Conservation (phyloP, 2,888 invertebrate species). For the Drymonia ruficornis region DNA sequence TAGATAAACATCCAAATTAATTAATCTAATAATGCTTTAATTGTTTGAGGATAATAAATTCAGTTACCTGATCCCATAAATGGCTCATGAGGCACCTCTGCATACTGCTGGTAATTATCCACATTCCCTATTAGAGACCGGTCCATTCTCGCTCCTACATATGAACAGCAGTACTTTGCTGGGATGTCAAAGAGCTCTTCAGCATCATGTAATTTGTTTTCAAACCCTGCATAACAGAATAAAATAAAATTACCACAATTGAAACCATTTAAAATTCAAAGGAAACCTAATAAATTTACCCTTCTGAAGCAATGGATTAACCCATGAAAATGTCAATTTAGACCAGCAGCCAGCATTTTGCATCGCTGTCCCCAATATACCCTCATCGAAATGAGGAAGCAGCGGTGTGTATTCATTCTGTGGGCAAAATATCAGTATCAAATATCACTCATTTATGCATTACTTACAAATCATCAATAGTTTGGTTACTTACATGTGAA, state of each 20-base stretch:
- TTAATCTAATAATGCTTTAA: no score
- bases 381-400: constrained; percentile 88
- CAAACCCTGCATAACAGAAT: constrained; percentile 76
- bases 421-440: constrained; percentile 19
- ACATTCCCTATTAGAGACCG: constrained; percentile 82
- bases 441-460: constrained; percentile 1
- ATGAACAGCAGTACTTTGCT: constrained; percentile 84
- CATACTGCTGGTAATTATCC: constrained; percentile 74
- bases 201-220: constrained; percentile 88
- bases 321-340: constrained; percentile 94
- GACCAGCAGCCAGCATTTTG: constrained; percentile 89
- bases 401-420: constrained; percentile 87
- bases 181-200: constrained; percentile 95
- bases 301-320: constrained; percentile 92
- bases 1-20: no score
- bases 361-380: constrained; percentile 92
- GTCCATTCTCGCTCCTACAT: constrained; percentile 86
- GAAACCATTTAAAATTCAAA: constrained; percentile 7
- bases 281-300: constrained; percentile 62
- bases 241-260: background rate
- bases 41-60: background rate
- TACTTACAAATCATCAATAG: background rate
- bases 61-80: constrained; percentile 70
- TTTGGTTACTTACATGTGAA: constrained; percentile 73
- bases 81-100: constrained; percentile 77